These are phyloP conservation scores for Phylloscopus trochiloides DNA, from an alignment of 2,113 vertebrate genomes.

Conservation along the genomic window DNA sequence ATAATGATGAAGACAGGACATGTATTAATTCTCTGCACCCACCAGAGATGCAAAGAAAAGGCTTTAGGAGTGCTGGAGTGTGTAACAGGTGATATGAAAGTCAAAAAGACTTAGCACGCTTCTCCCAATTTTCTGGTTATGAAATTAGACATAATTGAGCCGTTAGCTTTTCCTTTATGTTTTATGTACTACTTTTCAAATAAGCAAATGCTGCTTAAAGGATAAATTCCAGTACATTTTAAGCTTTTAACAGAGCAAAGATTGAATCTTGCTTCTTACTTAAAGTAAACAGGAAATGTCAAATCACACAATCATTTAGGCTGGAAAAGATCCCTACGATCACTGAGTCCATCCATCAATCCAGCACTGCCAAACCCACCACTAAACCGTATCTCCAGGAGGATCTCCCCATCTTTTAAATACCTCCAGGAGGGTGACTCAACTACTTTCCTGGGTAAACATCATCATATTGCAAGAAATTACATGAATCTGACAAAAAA, in stretches of 20 bases:
- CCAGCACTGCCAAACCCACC: background rate
- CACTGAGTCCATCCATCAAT: background rate
- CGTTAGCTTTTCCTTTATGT: background rate
- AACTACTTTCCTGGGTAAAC: background rate
- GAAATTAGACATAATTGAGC: background rate
- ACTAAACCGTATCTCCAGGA: background rate
- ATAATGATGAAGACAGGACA: background rate
- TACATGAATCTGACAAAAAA: background rate
- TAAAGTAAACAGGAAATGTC: background rate
- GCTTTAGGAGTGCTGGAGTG: background rate
- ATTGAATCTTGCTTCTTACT: background rate
- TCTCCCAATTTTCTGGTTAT: background rate
- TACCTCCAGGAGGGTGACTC: background rate
- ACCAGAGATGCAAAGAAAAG: background rate
- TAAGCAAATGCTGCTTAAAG: background rate
- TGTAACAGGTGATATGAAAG: background rate
- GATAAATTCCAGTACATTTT: background rate
- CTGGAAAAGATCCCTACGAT: background rate
- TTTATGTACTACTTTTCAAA: background rate
- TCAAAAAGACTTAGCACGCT: background rate
- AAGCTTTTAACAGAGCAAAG: background rate
- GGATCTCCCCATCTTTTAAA: background rate
- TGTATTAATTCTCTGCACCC: background rate
- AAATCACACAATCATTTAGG: background rate
- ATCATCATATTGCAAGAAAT: background rate